phyloP scores from a whole-genome alignment of 2,888 invertebrate genomes.

The Nymphalis c-album region DNA sequence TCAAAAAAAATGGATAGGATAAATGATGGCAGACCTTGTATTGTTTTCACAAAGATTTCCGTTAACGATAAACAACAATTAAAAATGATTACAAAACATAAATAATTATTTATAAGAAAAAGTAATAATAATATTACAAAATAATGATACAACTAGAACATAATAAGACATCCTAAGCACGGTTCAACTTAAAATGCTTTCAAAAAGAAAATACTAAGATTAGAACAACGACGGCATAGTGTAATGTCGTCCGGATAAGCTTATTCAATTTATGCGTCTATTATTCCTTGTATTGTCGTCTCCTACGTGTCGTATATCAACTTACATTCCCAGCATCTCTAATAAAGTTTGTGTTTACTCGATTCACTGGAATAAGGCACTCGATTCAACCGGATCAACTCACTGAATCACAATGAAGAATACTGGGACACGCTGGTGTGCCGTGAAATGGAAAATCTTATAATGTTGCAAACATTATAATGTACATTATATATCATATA shows the following conservation, averaged over 20 bases:
- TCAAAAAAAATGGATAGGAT: too few relatives aligned
- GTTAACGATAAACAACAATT: too few relatives aligned
- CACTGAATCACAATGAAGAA: constrained; percentile 16
- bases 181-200: too few relatives aligned
- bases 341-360: constrained; percentile 7
- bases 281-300: not conserved
- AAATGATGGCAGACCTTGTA: too few relatives aligned
- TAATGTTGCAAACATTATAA: not conserved
- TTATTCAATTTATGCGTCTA: not conserved
- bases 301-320: not conserved
- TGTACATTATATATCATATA: not conserved
- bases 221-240: not conserved
- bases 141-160: too few relatives aligned
- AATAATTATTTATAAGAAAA: too few relatives aligned
- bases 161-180: too few relatives aligned
- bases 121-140: too few relatives aligned
- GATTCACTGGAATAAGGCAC: constrained; percentile 20
- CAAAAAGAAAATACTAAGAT: too few relatives aligned
- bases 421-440: not conserved
- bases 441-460: not conserved
- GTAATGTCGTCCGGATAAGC: not conserved
- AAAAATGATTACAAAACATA: too few relatives aligned
- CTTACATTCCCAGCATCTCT: not conserved
- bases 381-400: constrained; percentile 25
- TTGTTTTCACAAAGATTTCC: too few relatives aligned